Base-by-base conservation (phyloP, 2,113 vertebrate genomes). In the Atrichornis clamosus region DNA sequence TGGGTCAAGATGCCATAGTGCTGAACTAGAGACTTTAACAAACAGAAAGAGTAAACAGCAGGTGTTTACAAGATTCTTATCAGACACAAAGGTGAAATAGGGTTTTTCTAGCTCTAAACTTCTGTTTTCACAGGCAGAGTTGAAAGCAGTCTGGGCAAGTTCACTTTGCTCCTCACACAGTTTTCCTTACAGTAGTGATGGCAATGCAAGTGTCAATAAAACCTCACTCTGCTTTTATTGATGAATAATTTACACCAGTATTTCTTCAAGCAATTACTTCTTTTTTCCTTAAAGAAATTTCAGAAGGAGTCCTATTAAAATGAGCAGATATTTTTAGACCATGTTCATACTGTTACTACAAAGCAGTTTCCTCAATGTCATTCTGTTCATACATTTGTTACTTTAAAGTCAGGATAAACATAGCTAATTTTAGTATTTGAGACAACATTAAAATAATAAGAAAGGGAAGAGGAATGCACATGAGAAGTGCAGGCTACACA, bases 211-310 rank as follows among this genome's bases (percentile, higher is more conserved):
- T 27, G 58, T 76, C 86, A 90, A 72, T 82, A 92, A 87, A 90
- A 70, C 19, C 11, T 75, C 70, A 52, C 39, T 70, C 44, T 72
- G 21, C 11, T 80, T 81, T 84, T 78, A 27, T 41, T 33, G 10
- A 76, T 90, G 18, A 83, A 52, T 85, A 92, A 90, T 76, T 93
- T 92, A 80, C 35, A 82, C 13, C 62, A 78, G 20, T 42, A 55
- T 68, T 82, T 76, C 33, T 72, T 82, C 35, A 62, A 42, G 46
- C 13, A 90, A 86, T 63, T 68, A 42, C 16, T 60, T 89, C 18
- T 67, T 52, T 52, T 77, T 49, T 56, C 12, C 74, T 35, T 53
- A 63, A 11, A 81, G 28, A 90, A 78, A 84, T 94, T 91, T 91
- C 69, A 83, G 41, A 62, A 76, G 33, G n/a, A 84, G n/a, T 60